These are phyloP conservation scores for Rhyacichthys aspro DNA, from an alignment of 2,797 vertebrate species.

Conservation along the genomic window DNA sequence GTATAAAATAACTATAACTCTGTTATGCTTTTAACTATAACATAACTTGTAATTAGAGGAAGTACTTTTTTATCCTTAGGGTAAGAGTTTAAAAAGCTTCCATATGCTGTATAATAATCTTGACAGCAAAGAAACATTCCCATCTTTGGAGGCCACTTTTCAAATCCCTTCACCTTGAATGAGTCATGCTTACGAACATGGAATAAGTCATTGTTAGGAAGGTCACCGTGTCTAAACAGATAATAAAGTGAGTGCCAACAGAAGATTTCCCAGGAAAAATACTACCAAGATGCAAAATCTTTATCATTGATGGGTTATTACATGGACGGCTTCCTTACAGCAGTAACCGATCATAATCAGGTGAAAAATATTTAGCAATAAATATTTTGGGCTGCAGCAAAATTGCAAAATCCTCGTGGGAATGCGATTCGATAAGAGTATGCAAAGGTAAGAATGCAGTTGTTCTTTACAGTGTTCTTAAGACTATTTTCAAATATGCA, in stretches of 20 bases:
- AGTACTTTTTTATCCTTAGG: neutral
- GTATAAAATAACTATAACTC: too few species aligned
- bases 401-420: too few species aligned
- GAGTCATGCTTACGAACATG: neutral
- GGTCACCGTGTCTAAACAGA: neutral
- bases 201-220: neutral
- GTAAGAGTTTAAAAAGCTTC: too few species aligned
- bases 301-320: constrained; percentile 3
- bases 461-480: too few species aligned
- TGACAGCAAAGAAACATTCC: neutral
- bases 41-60: neutral
- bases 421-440: too few species aligned
- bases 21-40: too few species aligned
- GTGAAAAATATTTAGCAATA: constrained; percentile 1
- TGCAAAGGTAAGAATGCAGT: too few species aligned
- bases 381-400: too few species aligned
- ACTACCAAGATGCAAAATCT: neutral
- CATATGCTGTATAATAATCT: too few species aligned
- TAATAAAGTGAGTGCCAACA: neutral
- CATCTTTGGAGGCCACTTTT: neutral
- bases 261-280: neutral
- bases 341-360: neutral
- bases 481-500: too few species aligned
- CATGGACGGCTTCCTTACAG: neutral
- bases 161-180: neutral